A percentile compares a stretch with the other conserved stretches of the same genome.
Conservation (phyloP, 2,888 invertebrate genomes). For the Gymnocheta viridis region DNA sequence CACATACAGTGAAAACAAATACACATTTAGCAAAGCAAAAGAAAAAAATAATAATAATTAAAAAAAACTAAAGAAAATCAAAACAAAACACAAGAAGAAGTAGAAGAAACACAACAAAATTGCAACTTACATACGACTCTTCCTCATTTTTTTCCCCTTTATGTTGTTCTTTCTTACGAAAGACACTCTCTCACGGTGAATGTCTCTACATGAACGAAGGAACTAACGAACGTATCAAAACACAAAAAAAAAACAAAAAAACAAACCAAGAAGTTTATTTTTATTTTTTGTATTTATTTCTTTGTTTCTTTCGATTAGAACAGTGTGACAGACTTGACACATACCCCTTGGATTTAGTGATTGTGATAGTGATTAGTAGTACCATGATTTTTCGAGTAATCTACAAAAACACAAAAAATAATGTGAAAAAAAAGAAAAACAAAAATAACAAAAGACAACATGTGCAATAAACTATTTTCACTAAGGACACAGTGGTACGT, state of each 20-base stretch:
- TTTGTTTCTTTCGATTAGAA: slow-evolving; percentile 44
- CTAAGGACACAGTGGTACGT: slow-evolving; percentile 48
- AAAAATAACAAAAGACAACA: slow-evolving; percentile 17
- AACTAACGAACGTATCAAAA: slow-evolving; percentile 6
- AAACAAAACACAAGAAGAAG: slow-evolving; percentile 27
- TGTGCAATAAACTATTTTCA: slow-evolving; percentile 31
- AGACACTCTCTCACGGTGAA: slow-evolving; percentile 25
- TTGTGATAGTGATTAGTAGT: slow-evolving; percentile 69
- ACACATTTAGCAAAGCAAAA: slow-evolving; percentile 39
- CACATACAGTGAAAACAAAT: slow-evolving; percentile 43
- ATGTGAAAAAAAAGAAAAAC: slow-evolving; percentile 43
- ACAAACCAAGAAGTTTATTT: slow-evolving; percentile 45
- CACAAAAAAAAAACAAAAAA: no score
- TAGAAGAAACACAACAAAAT: slow-evolving; percentile 49
- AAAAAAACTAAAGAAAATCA: neutral
- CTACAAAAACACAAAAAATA: slow-evolving; percentile 67
- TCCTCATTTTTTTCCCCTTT: slow-evolving; percentile 31
- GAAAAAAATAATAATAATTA: no score
- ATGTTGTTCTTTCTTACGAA: slow-evolving; percentile 28
- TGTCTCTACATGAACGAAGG: slow-evolving; percentile 3
- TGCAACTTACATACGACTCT: slow-evolving; percentile 62
- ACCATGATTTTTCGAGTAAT: slow-evolving; percentile 70
- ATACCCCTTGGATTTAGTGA: slow-evolving; percentile 65
- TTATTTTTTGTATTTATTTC: slow-evolving; percentile 15
- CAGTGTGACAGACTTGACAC: slow-evolving; percentile 65